A percentile compares a stretch with the other conserved stretches of the same genome.
Evolutionary conservation across 92 coral and sea anemone genomes (phyloP).

Genomic region (Galaxea fascicularis): DNA sequence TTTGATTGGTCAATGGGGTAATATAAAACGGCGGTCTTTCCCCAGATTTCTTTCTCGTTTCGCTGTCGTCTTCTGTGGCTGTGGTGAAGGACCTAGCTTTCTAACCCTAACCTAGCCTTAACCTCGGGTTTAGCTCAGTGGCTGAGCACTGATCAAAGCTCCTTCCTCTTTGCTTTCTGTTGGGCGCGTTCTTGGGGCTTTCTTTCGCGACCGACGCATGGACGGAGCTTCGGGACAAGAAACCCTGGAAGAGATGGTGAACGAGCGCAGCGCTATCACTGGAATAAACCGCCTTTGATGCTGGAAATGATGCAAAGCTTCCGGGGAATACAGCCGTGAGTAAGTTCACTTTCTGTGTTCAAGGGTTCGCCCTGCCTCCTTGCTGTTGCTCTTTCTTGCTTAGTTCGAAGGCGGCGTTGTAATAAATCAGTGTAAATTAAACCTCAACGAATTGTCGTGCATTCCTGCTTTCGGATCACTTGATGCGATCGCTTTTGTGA

Average conservation of each 20-base stretch:
- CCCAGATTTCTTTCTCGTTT: not conserved
- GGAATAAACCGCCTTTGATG: slow-evolving; percentile 25
- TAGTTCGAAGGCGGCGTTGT: slow-evolving; percentile 9
- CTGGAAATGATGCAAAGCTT: slow-evolving; percentile 42
- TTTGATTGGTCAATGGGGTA: slow-evolving; percentile 27
- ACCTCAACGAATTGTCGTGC: slow-evolving; percentile 21
- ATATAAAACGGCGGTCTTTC: slow-evolving; percentile 35
- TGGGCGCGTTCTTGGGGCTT: slow-evolving; percentile 45
- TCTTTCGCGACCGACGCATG: slow-evolving; percentile 43
- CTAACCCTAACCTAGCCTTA: slow-evolving; percentile 43
- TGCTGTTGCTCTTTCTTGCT: slow-evolving; percentile 46
- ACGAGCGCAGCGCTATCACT: slow-evolving; percentile 31
- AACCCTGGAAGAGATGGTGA: slow-evolving; percentile 30
- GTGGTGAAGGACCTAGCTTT: slow-evolving; percentile 15
- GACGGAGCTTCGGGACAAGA: slow-evolving; percentile 22
- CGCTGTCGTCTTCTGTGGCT: slow-evolving; percentile 13
- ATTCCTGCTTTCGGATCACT: slow-evolving; percentile 40
- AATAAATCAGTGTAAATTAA: slow-evolving; percentile 21
- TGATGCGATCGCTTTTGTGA: slow-evolving; percentile 26
- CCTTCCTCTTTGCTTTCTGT: slow-evolving; percentile 18
- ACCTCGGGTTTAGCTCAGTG: slow-evolving; percentile 22
- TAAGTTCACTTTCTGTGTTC: slow-evolving; percentile 59
- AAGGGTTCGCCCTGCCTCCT: slow-evolving; percentile 65
- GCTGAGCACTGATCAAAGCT: not conserved
- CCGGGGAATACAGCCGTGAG: slow-evolving; percentile 67